Evolutionary conservation across 2,113 vertebrate genomes (phyloP).

Genomic region (Salminus brasiliensis): DNA sequence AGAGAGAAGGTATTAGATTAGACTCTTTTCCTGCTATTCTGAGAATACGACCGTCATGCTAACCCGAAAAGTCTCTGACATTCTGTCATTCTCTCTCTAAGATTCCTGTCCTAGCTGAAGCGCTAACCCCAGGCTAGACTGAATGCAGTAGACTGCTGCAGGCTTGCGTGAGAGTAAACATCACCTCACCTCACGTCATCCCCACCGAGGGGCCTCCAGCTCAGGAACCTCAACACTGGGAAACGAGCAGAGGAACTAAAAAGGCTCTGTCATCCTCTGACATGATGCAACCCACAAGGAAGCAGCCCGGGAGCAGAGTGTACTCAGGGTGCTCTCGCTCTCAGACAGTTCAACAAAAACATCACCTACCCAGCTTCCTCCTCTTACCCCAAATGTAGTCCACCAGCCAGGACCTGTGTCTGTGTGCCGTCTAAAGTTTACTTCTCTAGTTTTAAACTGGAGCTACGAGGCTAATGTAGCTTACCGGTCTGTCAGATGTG

Average conservation of each 20-base stretch:
- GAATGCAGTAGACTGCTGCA: constrained; percentile 4
- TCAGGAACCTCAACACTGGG: background rate
- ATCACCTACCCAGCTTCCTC: no score
- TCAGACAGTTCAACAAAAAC: no score
- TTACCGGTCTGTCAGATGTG: no score
- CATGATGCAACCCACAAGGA: constrained; percentile 58
- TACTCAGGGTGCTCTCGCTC: constrained; percentile 7
- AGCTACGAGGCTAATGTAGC: background rate
- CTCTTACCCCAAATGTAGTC: constrained; percentile 8
- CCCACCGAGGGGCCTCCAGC: constrained; percentile 5
- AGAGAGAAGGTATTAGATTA: no score
- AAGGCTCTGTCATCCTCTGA: constrained; percentile 57
- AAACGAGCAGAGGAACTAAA: constrained; percentile 30
- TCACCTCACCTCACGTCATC: constrained; percentile 44
- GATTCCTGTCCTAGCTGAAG: background rate
- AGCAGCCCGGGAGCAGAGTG: constrained; percentile 53
- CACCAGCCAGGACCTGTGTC: no score
- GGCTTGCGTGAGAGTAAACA: constrained; percentile 57
- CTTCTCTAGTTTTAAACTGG: background rate
- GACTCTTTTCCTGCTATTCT: no score
- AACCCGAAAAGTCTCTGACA: background rate
- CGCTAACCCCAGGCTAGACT: background rate
- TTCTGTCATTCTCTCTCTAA: background rate
- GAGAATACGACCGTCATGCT: no score
- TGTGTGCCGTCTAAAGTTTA: background rate